Conservation (phyloP, 2,888 invertebrate genomes). For the Lasioglossum zephyrum region DNA sequence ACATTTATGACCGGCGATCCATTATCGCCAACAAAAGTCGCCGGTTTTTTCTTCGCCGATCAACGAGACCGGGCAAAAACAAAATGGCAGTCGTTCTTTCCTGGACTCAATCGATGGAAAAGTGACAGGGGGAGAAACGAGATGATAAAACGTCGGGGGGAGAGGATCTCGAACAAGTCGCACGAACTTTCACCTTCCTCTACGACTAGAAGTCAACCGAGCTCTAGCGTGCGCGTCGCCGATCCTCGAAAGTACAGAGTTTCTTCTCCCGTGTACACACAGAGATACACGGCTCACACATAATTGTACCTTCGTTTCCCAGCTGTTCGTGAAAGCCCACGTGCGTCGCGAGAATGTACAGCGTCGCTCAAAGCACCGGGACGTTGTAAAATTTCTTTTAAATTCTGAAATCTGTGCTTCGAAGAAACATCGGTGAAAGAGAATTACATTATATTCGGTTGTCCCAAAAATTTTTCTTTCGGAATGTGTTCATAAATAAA, state of each 20-base stretch:
- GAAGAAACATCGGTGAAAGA: too few relatives aligned
- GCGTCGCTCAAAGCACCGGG: background rate
- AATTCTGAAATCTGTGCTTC: background rate
- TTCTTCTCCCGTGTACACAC: constrained; percentile 62
- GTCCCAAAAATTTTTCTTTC: too few relatives aligned
- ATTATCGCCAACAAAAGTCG: background rate
- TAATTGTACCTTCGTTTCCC: constrained; percentile 68
- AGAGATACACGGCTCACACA: constrained; percentile 29
- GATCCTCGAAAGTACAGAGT: constrained; percentile 69
- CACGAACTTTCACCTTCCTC: constrained; percentile 77
- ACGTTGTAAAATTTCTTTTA: background rate
- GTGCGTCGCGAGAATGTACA: constrained; percentile 22
- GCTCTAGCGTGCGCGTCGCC: constrained; percentile 41
- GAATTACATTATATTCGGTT: too few relatives aligned
- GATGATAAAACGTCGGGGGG: constrained; percentile 2
- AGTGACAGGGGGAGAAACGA: constrained; percentile 9
- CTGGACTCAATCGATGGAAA: constrained; percentile 33
- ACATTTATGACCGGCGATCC: background rate
- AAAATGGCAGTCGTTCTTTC: background rate
- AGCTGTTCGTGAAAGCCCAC: constrained; percentile 74
- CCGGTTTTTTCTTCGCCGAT: background rate
- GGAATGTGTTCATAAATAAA: too few relatives aligned
- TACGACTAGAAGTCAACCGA: constrained; percentile 44
- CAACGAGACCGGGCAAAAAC: background rate
- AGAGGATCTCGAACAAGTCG: constrained; percentile 33